Base-by-base conservation (phyloP, 2,888 invertebrate genomes). In the Stenolophus ochropezus region DNA sequence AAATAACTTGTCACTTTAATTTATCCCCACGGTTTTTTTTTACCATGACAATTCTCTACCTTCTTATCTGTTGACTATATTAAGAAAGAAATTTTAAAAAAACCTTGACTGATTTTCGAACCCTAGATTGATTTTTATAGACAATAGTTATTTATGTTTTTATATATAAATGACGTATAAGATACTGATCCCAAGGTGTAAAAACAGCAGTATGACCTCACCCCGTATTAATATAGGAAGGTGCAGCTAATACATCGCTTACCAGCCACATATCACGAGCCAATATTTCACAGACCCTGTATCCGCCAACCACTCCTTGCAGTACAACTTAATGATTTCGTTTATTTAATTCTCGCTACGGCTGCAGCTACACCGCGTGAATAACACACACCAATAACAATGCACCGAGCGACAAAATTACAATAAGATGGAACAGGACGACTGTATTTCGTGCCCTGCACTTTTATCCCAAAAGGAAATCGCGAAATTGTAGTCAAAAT, bases 201-300 rank as follows among this genome's bases (percentile, higher is more conserved):
- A 56, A 56, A 56, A 56, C 20, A 56, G 20, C 11, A 4, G 11
- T 21, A 20, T 56, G 56, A 56, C 56, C 18, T 56, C 56, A 56
- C 56, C 56, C 56, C 20, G 11, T 20, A 56, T 56, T 56, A 56
- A 56, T 56, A 56, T 56, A 20, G 20, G 11, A 20, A 20, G 56
- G 56, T 56, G 56, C 56, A 56, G 56, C 56, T 42, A 56, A 56
- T 49, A 56, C 18, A 53, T 56, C 56, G 56, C 56, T 20, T 42
- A 42, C 20, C 11, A 56, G 11, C 56, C 56, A 20, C 56, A 56
- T 56, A 56, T 56, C 56, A 56, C 56, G 56, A 56, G 20, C 56
- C 20, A 20, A 56, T 56, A 56, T 56, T 56, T 56, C 56, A 56
- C 20, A 20, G 18, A 56, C 56, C 33, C 33, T 42, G 33, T 42